Evolutionary conservation across 92 coral and sea anemone genomes (phyloP), one percentile per base, ranked within the genome.

Genomic region (Umimayanthus kanabou): DNA sequence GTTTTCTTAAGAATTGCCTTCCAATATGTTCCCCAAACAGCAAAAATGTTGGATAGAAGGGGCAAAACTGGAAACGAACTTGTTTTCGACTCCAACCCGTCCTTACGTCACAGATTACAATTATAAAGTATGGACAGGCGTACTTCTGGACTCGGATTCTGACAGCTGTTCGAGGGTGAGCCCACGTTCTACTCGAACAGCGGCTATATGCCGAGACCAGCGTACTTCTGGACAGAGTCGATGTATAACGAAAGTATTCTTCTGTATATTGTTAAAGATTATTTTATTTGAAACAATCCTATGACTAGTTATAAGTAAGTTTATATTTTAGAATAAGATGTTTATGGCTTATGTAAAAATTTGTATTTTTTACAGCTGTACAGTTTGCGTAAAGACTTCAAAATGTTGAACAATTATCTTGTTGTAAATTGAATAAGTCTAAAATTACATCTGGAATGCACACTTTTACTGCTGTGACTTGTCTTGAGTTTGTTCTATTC

Each of bases 361-460:
- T 26, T 78, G 82, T 78, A 78, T 78, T 78, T 78, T 47, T 78
- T 78, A 49, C 47, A 45, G 82, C 64, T 78, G 82, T 78, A 78
- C 82, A 78, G 82, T 78, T 78, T 78, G 33, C 18, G 58, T 45
- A 16, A 77, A 39, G n/a, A 76, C 82, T 78, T 77, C 25, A 78
- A 39, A 75, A 75, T 75, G 79, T 30, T 29, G 45, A 73, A 28
- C 57, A 77, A 43, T 77, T 77, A 20, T 9, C 14, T n/a, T 45
- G 42, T 45, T 42, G 42, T 45, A 15, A 77, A 77, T 26, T 42
- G 67, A 75, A 50, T 6, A 78, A 43, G 64, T 78, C 37, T 47
- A 4, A 43, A 50, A 78, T 78, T 78, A 78, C 82, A 78, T n/a
- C 82, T n/a, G 65, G 65, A 78, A 29, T 43, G 7, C 22, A 78